Evolutionary conservation across 2,888 invertebrate genomes (phyloP).

Genomic region (Diaprepes abbreviatus): DNA sequence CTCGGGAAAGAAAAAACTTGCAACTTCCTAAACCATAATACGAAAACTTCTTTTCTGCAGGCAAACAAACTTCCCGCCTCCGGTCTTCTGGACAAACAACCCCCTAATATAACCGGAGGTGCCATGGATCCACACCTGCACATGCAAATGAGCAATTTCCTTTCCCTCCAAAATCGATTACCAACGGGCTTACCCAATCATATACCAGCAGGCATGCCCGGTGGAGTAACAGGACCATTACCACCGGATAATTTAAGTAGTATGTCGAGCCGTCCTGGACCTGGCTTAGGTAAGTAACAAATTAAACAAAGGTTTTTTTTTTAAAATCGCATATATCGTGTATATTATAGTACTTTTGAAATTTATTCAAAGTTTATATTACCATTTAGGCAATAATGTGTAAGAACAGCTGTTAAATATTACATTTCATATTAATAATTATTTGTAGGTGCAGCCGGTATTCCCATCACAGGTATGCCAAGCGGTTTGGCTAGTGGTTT

Average conservation of each 20-base stretch:
- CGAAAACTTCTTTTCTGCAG: no score
- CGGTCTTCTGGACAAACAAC: conserved; percentile 60
- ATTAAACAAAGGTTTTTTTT: no score
- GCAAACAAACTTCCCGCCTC: conserved; percentile 63
- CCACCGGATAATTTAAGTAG: conserved; percentile 52
- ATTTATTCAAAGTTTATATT: no score
- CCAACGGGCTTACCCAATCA: conserved; percentile 55
- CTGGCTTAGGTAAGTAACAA: conserved; percentile 43
- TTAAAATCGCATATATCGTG: no score
- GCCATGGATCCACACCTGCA: conserved; percentile 68
- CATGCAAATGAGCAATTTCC: conserved; percentile 70
- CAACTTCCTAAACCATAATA: no score
- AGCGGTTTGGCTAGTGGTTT: conserved; percentile 47
- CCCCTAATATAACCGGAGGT: conserved; percentile 57
- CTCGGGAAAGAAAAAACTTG: no score
- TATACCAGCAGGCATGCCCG: conserved; percentile 52
- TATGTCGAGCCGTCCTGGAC: conserved; percentile 53
- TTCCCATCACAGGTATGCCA: conserved; percentile 53
- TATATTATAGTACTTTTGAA: no score
- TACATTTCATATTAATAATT: no score
- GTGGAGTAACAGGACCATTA: conserved; percentile 22
- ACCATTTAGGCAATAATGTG: no score
- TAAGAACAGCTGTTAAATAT: no score
- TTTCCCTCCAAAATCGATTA: conserved; percentile 63
- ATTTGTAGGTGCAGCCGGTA: conserved; percentile 32